Evolutionary conservation across 2,888 invertebrate genomes (phyloP).

Genomic region (Ornithoptera priamus): DNA sequence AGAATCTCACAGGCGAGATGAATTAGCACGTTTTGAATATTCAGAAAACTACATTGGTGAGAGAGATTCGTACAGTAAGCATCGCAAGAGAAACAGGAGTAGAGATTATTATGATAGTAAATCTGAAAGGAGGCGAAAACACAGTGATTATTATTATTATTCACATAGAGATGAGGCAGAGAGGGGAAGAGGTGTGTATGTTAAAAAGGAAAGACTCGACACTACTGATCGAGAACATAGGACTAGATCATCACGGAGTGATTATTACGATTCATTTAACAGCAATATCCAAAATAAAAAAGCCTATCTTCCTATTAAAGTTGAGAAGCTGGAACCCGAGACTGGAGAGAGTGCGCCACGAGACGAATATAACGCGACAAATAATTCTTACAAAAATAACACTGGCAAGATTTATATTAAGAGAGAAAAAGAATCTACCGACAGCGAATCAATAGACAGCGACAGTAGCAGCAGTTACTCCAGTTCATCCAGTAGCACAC

Average conservation of each 20-base stretch:
- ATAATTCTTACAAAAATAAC: too few species aligned
- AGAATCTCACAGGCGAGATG: background rate
- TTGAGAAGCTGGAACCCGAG: background rate
- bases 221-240: background rate
- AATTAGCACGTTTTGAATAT: conserved; percentile 7
- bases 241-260: background rate
- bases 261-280: background rate
- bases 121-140: background rate
- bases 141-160: background rate
- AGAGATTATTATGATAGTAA: background rate
- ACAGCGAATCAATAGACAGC: background rate
- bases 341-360: too few species aligned
- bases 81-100: background rate
- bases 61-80: background rate
- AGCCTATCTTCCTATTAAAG: background rate
- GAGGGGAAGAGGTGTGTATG: background rate
- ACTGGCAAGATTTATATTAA: too few species aligned
- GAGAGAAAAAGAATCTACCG: too few species aligned
- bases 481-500: background rate
- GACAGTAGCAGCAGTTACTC: background rate
- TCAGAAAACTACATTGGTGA: background rate
- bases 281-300: background rate
- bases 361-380: too few species aligned
- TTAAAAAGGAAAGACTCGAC: background rate
- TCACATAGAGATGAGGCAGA: background rate